These are phyloP conservation scores for Sebastes iracundus DNA, from an alignment of 2,797 vertebrate species.

Conservation along the genomic window DNA sequence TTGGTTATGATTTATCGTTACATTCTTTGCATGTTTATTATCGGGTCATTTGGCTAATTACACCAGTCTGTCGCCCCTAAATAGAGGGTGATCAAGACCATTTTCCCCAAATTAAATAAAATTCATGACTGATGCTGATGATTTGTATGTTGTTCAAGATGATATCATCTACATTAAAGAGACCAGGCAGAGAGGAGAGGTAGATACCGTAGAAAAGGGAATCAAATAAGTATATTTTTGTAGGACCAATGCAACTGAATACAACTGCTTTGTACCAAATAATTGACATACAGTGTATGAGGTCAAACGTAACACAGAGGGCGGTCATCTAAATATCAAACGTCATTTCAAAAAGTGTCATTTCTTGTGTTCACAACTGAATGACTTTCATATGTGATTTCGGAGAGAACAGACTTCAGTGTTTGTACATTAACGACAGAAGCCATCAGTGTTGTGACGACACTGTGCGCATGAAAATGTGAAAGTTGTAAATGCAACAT, in stretches of 20 bases:
- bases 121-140: constrained; percentile 18
- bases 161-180: constrained; percentile 26
- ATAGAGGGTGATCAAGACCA: neutral
- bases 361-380: constrained; percentile 26
- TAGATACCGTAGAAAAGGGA: constrained; percentile 6
- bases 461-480: constrained; percentile 47
- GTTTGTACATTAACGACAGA: constrained; percentile 58
- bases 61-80: neutral
- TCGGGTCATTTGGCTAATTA: constrained; percentile 25
- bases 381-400: constrained; percentile 19
- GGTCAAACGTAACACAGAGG: constrained; percentile 40
- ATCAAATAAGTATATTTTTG: constrained; percentile 77
- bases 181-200: constrained; percentile 20
- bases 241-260: constrained; percentile 71
- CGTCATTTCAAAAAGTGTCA: constrained; percentile 14
- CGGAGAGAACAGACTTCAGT: constrained; percentile 24
- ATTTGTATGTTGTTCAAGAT: constrained; percentile 29
- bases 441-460: constrained; percentile 50
- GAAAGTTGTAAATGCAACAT: constrained; percentile 63
- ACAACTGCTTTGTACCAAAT: constrained; percentile 81
- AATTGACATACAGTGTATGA: constrained; percentile 58
- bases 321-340: constrained; percentile 25
- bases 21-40: constrained; percentile 14
- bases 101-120: constrained; percentile 19
- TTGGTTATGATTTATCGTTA: constrained; percentile 30